Evolutionary conservation across 2,797 vertebrate species (phyloP).

Genomic region (Sarcoramphus papa): DNA sequence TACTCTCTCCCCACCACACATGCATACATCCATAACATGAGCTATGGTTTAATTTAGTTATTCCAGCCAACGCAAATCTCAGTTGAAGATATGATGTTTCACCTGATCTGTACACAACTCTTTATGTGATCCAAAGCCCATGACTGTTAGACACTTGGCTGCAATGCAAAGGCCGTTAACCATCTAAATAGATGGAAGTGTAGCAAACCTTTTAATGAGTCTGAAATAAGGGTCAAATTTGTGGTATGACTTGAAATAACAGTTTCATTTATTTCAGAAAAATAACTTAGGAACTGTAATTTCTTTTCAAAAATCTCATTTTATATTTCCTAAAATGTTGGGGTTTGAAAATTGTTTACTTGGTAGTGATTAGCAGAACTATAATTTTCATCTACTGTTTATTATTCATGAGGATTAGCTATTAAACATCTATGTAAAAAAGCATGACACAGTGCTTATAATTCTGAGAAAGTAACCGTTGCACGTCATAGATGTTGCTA

Average conservation of each 20-base stretch:
- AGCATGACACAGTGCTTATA: neutral
- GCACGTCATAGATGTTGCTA: neutral
- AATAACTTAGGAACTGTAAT: neutral
- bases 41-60: neutral
- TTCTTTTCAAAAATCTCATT: neutral
- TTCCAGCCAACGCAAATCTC: neutral
- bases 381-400: neutral
- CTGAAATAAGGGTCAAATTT: neutral
- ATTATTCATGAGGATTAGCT: neutral
- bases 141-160: neutral
- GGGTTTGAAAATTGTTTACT: neutral
- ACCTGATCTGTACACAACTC: neutral
- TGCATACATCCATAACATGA: neutral
- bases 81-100: neutral
- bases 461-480: neutral
- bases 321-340: neutral
- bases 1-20: neutral
- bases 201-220: neutral
- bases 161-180: neutral
- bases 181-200: neutral
- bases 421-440: neutral
- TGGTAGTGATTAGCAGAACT: neutral
- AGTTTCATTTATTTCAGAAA: neutral
- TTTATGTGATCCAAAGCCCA: neutral
- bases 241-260: neutral